Evolutionary conservation across 1,140 invertebrate species (phyloP), one percentile per base, ranked within the genome.

Genomic region (Drosophila navojoa): DNA sequence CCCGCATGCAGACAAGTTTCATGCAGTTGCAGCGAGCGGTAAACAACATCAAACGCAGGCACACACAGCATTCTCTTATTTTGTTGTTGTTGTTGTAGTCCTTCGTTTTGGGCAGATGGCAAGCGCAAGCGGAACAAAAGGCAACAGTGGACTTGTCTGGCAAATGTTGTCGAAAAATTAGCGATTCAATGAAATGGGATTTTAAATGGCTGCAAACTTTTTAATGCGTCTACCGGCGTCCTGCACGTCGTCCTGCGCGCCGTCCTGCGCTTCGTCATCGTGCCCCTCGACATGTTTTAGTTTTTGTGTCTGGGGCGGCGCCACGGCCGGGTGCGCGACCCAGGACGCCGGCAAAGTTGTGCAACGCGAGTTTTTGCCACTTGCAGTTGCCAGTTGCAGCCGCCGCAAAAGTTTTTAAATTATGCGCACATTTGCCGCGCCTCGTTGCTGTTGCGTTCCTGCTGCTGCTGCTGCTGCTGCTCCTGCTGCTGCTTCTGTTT

Each of bases 131-230:
- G 27, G 35, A 63, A 55, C 42, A 70, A 40, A 49, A 32, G 40
- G 40, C 70, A 64, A 72, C 44, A 81, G 55, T 47, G 67, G 50
- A 75, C 16, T 64, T 59, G 70, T 45, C 44, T 75, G 54, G n/a
- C n/a, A 42, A 61, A 77, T 72, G 73, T 32, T 84, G 82, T 80
- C 76, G 84, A 77, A 84, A 89, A 91, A 90, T 90, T 90, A 90
- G 89, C 89, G 89, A 91, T 90, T 90, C 89, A 90, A 85, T 90
- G 89, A 90, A 90, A 90, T 90, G 89, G 82, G 89, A 91, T 91
- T 91, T 90, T 90, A 90, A 90, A 90, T 90, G 84, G 89, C 89
- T 85, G 80, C 72, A 90, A 90, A 90, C 82, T 91, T 90, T 90
- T 90, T 89, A 90, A 91, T 91, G 84, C 77, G 76, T 89, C 77